These are phyloP conservation scores for Drosophila albomicans DNA, from an alignment of 1,140 invertebrate genomes.

Conservation along the genomic window DNA sequence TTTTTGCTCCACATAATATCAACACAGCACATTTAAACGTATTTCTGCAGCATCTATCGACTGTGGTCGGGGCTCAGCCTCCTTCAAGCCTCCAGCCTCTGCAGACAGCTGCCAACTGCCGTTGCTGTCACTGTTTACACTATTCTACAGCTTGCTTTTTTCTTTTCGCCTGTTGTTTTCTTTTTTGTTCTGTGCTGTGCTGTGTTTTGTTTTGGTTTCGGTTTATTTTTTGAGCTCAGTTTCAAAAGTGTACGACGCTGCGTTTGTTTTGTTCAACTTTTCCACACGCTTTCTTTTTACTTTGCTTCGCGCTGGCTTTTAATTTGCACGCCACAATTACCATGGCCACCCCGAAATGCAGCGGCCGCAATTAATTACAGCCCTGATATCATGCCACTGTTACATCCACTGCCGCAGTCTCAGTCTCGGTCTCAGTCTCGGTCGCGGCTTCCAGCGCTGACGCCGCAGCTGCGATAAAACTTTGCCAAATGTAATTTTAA, in stretches of 20 bases:
- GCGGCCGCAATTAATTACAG: slow-evolving; percentile 82
- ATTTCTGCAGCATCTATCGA: slow-evolving; percentile 61
- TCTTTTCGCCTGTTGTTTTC: slow-evolving; percentile 29
- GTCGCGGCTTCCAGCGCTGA: slow-evolving; percentile 12
- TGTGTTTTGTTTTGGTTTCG: slow-evolving; percentile 51
- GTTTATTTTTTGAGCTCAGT: slow-evolving; percentile 46
- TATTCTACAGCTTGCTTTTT: slow-evolving; percentile 18
- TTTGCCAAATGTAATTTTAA: slow-evolving; percentile 83
- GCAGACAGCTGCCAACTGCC: slow-evolving; percentile 14
- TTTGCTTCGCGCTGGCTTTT: slow-evolving; percentile 67
- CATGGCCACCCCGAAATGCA: slow-evolving; percentile 80
- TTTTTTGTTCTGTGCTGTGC: slow-evolving; percentile 21
- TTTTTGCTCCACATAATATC: slow-evolving; percentile 42
- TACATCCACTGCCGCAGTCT: slow-evolving; percentile 30
- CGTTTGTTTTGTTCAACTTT: slow-evolving; percentile 73
- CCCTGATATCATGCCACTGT: slow-evolving; percentile 73
- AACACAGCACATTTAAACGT: slow-evolving; percentile 42
- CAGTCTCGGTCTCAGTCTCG: slow-evolving; percentile 22
- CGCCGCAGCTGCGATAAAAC: slow-evolving; percentile 76
- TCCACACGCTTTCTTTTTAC: slow-evolving; percentile 54
- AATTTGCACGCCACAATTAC: slow-evolving; percentile 82
- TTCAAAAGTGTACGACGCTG: slow-evolving; percentile 46
- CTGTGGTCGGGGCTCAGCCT: slow-evolving; percentile 5
- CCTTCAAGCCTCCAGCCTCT: slow-evolving; percentile 4
- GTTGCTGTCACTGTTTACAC: slow-evolving; percentile 60